Conservation (phyloP, 2,888 invertebrate genomes). For the Toxonevra muliebris region DNA sequence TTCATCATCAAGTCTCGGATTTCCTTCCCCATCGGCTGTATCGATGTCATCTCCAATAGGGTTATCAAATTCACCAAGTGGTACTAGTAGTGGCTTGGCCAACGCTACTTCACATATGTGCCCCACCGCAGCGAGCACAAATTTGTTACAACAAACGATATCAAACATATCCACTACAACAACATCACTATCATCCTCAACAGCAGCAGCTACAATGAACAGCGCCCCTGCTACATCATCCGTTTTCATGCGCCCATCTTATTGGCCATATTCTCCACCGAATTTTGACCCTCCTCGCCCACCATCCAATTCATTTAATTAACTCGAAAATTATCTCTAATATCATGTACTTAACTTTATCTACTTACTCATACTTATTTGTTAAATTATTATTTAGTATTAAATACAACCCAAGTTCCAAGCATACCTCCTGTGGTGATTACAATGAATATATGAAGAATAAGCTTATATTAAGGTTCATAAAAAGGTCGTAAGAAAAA, state of each 20-base stretch:
- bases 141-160: conserved; percentile 28
- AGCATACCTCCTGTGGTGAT: too few relatives aligned
- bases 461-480: too few relatives aligned
- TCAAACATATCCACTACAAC: conserved; percentile 16
- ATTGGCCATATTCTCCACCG: conserved; percentile 66
- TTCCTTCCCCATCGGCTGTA: conserved; percentile 49
- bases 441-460: too few relatives aligned
- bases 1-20: conserved; percentile 45
- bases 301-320: conserved; percentile 61
- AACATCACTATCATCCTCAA: not conserved
- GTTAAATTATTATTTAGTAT: too few relatives aligned
- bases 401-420: too few relatives aligned
- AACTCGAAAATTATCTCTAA: conserved; percentile 36
- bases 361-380: too few relatives aligned
- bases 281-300: conserved; percentile 57
- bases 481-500: too few relatives aligned
- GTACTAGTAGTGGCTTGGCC: conserved; percentile 33
- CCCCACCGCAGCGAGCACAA: conserved; percentile 35
- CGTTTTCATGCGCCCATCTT: conserved; percentile 67
- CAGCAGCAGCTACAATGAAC: conserved; percentile 26
- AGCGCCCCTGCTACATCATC: conserved; percentile 46
- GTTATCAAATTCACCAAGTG: conserved; percentile 36
- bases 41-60: conserved; percentile 58
- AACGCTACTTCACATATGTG: conserved; percentile 26
- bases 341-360: conserved; percentile 20